These are phyloP conservation scores for Rostratula benghalensis DNA, from an alignment of 2,113 vertebrate species.

Conservation along the genomic window DNA sequence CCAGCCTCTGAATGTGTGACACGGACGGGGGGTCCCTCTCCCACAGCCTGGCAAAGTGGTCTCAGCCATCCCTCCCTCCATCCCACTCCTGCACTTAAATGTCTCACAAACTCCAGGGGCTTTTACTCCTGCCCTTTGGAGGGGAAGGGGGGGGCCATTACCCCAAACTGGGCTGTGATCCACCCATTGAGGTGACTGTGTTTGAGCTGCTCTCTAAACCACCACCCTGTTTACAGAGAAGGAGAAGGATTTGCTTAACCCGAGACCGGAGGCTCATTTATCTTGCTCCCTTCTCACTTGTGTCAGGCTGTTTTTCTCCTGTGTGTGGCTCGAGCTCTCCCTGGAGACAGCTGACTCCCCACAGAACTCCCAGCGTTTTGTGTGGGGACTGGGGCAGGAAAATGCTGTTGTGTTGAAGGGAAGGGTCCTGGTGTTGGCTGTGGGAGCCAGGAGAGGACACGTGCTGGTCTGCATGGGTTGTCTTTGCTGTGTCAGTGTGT, in stretches of 20 bases:
- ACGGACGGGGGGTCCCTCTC: neutral
- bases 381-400: neutral
- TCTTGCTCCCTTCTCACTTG: conserved; percentile 16
- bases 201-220: neutral
- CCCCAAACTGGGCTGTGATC: neutral
- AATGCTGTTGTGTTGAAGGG: rapidly evolving
- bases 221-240: conserved; percentile 25
- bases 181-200: neutral
- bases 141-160: neutral
- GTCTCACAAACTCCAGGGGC: neutral
- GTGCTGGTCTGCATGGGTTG: neutral
- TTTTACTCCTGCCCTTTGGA: neutral
- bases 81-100: neutral
- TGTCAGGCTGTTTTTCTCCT: conserved; percentile 41
- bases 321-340: conserved; percentile 18
- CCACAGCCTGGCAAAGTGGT: neutral
- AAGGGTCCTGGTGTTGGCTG: neutral
- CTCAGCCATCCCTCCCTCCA: neutral
- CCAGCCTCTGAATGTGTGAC: neutral
- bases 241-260: conserved; percentile 54
- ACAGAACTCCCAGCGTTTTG: neutral
- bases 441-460: neutral
- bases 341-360: conserved; percentile 30
- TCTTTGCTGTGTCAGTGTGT: neutral
- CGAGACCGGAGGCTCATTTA: conserved; percentile 45